Evolutionary conservation across 2,888 invertebrate species (phyloP), one percentile per base, ranked within the genome.

Genomic region (Andricus quercusramuli): DNA sequence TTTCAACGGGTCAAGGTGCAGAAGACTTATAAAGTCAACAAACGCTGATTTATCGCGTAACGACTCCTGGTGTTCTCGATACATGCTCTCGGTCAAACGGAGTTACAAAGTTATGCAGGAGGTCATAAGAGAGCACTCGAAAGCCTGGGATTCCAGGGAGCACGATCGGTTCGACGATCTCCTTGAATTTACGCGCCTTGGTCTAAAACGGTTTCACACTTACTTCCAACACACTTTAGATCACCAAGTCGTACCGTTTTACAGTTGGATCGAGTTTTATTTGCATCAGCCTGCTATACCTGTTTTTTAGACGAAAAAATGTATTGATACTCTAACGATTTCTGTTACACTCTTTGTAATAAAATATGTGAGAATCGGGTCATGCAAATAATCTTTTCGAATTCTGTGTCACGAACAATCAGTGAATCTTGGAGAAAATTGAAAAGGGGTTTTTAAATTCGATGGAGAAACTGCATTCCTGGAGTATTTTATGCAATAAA

Each of bases 31-130:
- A 65, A 9, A 22, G 41, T 90, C 91, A 90, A 90, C 89, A 89
- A 90, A 90, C 89, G 87, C 88, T 89, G 89, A 88, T 90, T 92
- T 92, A 92, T 92, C 92, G 90, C 90, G 89, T 90, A 92, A 92
- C 91, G 92, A 91, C 90, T 90, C 89, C 88, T 88, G 87, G 88
- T 89, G 88, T 88, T 90, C 87, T 85, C 88, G 85, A 89, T 88
- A 84, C 85, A 88, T 88, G 89, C 90, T 92, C 91, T 91, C 91
- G 92, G 92, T 92, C 91, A 92, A 91, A 88, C 89, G 91, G 89
- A 89, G 89, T 86, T 74, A 82, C 86, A 87, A 89, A 91, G 90
- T 90, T 91, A 91, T 91, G 90, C 89, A 89, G 89, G 88, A 86
- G 90, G 89, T 89, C 89, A 90, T 87, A 90, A 88, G 88, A 89